These are phyloP conservation scores for Polyommatus iphigenia DNA, from an alignment of 2,888 invertebrate genomes.

Conservation along the genomic window DNA sequence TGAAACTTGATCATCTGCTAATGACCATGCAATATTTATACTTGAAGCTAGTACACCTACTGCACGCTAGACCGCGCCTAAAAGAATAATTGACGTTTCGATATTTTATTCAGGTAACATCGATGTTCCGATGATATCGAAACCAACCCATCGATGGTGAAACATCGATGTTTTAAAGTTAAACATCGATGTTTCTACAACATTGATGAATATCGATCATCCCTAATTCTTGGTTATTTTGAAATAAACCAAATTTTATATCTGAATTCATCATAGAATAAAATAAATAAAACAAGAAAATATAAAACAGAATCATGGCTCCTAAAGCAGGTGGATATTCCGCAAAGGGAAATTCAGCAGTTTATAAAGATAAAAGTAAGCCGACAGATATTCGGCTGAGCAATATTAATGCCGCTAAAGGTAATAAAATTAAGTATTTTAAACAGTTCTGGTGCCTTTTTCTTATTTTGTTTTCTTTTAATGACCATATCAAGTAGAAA, in stretches of 20 bases:
- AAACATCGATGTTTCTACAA: too few species aligned
- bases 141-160: too few species aligned
- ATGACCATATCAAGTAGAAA: not conserved
- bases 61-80: too few species aligned
- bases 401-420: slow-evolving; percentile 99
- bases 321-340: slow-evolving; percentile 75
- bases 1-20: too few species aligned
- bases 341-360: slow-evolving; percentile 72
- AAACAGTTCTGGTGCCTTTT: slow-evolving; percentile 15
- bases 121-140: too few species aligned
- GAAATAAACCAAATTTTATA: not conserved
- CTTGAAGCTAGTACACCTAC: too few species aligned
- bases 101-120: too few species aligned
- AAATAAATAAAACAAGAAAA: slow-evolving; percentile 26
- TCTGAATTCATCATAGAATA: slow-evolving; percentile 32
- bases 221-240: not conserved
- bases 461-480: not conserved
- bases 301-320: slow-evolving; percentile 55
- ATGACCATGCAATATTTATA: too few species aligned
- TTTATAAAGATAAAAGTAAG: slow-evolving; percentile 95
- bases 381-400: slow-evolving; percentile 96
- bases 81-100: too few species aligned
- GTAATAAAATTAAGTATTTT: slow-evolving; percentile 70
- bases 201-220: too few species aligned
- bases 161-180: too few species aligned